These are phyloP conservation scores for Etheostoma perlongum DNA, from an alignment of 2,797 vertebrate species.

Conservation along the genomic window DNA sequence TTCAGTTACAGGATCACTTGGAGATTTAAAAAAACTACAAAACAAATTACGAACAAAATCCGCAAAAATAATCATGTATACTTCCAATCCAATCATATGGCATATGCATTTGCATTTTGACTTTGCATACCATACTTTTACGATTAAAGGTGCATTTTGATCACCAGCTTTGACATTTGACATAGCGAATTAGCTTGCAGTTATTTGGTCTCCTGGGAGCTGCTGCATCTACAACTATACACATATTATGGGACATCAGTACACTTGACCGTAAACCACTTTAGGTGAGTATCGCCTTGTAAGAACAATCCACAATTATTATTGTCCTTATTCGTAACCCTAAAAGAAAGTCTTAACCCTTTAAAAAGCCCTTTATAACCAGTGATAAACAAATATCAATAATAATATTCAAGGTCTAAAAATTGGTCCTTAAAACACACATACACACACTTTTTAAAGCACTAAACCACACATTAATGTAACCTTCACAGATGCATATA, in stretches of 20 bases:
- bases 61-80: neutral
- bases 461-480: neutral
- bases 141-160: neutral
- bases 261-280: neutral
- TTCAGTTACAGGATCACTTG: neutral
- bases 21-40: neutral
- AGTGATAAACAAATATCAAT: neutral
- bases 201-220: neutral
- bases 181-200: neutral
- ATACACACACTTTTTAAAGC: too few relatives aligned
- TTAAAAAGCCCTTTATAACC: neutral
- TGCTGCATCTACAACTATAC: neutral
- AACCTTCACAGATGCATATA: slow-evolving; percentile 25
- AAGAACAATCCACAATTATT: neutral
- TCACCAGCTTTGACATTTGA: neutral
- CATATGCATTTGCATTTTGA: neutral
- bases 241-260: neutral
- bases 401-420: slow-evolving; percentile 9
- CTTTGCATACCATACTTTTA: neutral
- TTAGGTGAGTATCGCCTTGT: neutral
- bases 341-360: neutral
- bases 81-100: neutral
- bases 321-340: neutral
- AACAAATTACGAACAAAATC: neutral
- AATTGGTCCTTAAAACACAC: neutral